Evolutionary conservation across 2,888 invertebrate genomes (phyloP), one percentile per base, ranked within the genome.

Genomic region (Pherbina coryleti): DNA sequence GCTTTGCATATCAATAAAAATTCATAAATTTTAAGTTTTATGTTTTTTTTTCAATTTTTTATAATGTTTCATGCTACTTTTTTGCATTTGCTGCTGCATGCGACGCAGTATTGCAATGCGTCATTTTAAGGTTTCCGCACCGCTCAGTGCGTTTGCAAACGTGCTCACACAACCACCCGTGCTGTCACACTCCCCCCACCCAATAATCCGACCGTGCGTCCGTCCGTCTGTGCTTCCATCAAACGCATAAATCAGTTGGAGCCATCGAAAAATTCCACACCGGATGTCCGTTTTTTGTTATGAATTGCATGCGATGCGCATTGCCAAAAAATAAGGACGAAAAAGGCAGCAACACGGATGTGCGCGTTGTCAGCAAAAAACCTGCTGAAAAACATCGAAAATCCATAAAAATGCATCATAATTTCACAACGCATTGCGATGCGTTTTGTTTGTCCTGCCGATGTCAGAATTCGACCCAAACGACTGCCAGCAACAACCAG

Each of bases 321-420:
- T 82, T 78, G 82, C 80, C 80, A 77, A 78, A 82, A 78, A 71
- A 77, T 22, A n/a, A 49, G 44, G 22, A 28, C 51, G 31, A 75
- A 67, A 78, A 79, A 71, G 57, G 69, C 53, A 25, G 66, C 44
- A 66, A 64, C 71, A 44, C 67, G 76, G 78, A 77, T 51, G 66
- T 76, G 75, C 76, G 77, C 82, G 81, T 81, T 85, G 86, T 83
- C 84, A 81, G 79, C 82, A 75, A 78, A 77, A 80, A 79, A 34
- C 22, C 70, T 69, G 75, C 75, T 82, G 84, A 86, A 85, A 88
- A 88, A 89, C 89, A 88, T 85, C 83, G 85, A 90, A 89, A 89
- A 86, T 87, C 89, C 89, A 89, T 88, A 89, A 89, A 89, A 89
- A 88, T 89, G 88, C 89, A 89, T 88, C 88, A 89, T 89, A 86